These are phyloP conservation scores for Seriola rivoliana DNA, from an alignment of 2,113 vertebrate genomes.

Conservation along the genomic window DNA sequence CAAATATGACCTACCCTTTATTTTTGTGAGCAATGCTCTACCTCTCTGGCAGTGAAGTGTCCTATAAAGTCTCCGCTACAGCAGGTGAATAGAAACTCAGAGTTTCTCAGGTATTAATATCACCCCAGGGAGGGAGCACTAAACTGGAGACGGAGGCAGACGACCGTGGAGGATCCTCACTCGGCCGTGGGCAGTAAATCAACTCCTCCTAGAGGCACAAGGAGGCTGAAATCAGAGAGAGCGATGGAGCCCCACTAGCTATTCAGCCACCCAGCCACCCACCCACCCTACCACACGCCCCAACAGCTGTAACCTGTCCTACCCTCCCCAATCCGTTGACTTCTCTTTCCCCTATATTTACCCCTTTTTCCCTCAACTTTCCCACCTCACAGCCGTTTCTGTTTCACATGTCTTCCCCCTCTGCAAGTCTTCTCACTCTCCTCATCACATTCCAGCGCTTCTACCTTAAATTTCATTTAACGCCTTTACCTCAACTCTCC, in stretches of 20 bases:
- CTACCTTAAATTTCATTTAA: conserved; percentile 28
- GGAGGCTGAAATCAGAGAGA: conserved; percentile 44
- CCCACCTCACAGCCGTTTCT: not conserved
- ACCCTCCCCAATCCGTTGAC: conserved; percentile 30
- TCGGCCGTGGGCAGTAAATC: conserved; percentile 62
- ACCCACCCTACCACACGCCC: not conserved
- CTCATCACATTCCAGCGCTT: conserved; percentile 18
- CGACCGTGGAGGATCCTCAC: conserved; percentile 57
- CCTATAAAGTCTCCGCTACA: conserved; percentile 42
- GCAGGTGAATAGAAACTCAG: conserved; percentile 48
- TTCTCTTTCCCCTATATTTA: conserved; percentile 13
- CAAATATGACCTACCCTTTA: conserved; percentile 14
- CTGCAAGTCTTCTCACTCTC: not conserved
- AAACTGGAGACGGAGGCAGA: conserved; percentile 57
- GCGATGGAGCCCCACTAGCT: conserved; percentile 30
- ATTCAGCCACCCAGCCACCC: not conserved
- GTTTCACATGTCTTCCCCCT: not conserved
- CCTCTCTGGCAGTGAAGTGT: conserved; percentile 19
- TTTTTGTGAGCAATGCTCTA: conserved; percentile 35
- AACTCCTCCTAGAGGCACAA: conserved; percentile 52
- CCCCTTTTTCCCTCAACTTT: not conserved
- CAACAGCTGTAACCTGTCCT: conserved; percentile 37
- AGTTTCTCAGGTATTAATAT: conserved; percentile 64
- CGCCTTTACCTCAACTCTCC: conserved; percentile 27
- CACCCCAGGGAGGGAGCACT: conserved; percentile 43